Percentiles rank a stretch among this genome's conserved stretches.
phyloP scores from a whole-genome alignment of 2,113 vertebrate species.

The Takifugu flavidus region DNA sequence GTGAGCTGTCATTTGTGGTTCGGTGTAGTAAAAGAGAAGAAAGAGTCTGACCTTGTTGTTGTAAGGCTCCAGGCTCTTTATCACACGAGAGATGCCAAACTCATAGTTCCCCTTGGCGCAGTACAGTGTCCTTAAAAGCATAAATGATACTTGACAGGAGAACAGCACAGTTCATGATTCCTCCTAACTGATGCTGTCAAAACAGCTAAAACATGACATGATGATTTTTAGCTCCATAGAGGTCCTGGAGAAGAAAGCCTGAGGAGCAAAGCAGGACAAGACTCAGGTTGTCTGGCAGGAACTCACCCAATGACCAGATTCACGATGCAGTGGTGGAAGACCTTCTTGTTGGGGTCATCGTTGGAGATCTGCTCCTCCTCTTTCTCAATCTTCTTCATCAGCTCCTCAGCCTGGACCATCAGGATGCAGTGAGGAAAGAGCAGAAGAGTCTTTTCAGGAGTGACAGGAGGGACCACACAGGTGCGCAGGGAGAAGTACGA shows the following conservation, averaged over 20 bases:
- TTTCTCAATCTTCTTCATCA: constrained; percentile 96
- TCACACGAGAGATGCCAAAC: constrained; percentile 93
- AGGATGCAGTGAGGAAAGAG: not conserved
- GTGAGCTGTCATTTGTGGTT: not conserved
- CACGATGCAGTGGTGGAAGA: constrained; percentile 94
- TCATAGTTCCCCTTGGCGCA: constrained; percentile 97
- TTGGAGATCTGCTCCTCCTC: constrained; percentile 93
- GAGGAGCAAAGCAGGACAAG: not conserved
- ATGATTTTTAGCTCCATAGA: no score
- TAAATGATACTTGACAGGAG: not conserved
- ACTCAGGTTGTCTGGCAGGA: not conserved
- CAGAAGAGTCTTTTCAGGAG: no score
- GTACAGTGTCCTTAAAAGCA: constrained; percentile 81
- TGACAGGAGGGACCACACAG: no score
- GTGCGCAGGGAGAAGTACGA: no score
- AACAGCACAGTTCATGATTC: not conserved
- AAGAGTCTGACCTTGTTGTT: constrained; percentile 82
- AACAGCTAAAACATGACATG: no score
- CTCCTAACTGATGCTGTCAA: not conserved
- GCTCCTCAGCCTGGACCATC: constrained; percentile 80
- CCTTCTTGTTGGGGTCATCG: constrained; percentile 87
- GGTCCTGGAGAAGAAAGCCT: no score
- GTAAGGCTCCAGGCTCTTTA: constrained; percentile 95
- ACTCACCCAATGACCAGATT: constrained; percentile 94
- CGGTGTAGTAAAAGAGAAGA: no score